phyloP scores from a whole-genome alignment of 2,888 invertebrate genomes.

The Chymomyza caudatula region DNA sequence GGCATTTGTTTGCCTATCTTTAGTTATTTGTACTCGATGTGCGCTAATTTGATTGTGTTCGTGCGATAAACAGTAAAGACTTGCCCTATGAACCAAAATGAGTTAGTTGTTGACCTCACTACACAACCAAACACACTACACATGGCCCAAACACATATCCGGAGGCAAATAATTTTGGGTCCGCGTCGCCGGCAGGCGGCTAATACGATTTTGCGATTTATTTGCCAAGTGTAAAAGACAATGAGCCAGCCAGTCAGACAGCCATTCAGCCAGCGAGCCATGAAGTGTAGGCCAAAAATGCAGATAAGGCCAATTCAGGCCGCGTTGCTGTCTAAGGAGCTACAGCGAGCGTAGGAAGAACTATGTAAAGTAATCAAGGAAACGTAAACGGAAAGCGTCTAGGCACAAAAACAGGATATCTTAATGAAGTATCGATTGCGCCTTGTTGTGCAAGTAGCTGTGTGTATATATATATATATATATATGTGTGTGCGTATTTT shows the following conservation, averaged over 20 bases:
- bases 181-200: slow-evolving; percentile 13
- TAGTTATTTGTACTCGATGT: slow-evolving; percentile 68
- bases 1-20: slow-evolving; percentile 59
- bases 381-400: slow-evolving; percentile 74
- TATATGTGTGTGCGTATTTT: slow-evolving; percentile 36
- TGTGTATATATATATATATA: not conserved
- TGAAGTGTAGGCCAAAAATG: slow-evolving; percentile 46
- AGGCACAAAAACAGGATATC: slow-evolving; percentile 73
- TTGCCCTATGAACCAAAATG: slow-evolving; percentile 13
- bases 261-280: slow-evolving; percentile 17
- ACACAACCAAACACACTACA: not conserved
- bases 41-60: slow-evolving; percentile 73
- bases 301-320: slow-evolving; percentile 46
- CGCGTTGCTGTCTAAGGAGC: slow-evolving; percentile 8
- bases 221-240: slow-evolving; percentile 66
- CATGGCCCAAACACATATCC: slow-evolving; percentile 47
- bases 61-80: slow-evolving; percentile 56
- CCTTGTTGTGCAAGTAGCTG: slow-evolving; percentile 25
- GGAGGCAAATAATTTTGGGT: slow-evolving; percentile 63
- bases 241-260: slow-evolving; percentile 37
- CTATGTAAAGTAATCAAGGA: slow-evolving; percentile 74
- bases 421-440: slow-evolving; percentile 70
- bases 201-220: slow-evolving; percentile 69
- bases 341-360: slow-evolving; percentile 31
- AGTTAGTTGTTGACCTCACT: slow-evolving; percentile 4